Evolutionary conservation across 2,888 invertebrate genomes (phyloP), one percentile per base, ranked within the genome.

Genomic region (Halictus quadricinctus): DNA sequence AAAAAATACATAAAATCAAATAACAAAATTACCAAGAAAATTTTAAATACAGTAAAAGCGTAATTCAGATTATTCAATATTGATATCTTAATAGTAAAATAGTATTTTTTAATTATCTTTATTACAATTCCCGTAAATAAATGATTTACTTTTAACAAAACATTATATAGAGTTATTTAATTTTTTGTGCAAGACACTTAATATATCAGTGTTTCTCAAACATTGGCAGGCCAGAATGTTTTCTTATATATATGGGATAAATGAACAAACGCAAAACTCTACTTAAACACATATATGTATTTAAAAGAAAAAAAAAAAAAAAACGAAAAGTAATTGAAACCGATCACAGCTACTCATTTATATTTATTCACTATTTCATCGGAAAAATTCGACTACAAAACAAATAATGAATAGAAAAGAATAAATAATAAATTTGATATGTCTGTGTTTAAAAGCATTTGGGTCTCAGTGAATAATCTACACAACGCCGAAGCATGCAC

Each of bases 151-250:
- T 77, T 80, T 83, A 81, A 78, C 41, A 86, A 88, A 86, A 89
- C 87, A 91, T 89, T 84, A 91, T 88, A 92, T 90, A 92, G 93
- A 92, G 93, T 92, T 87, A 86, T 86, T 88, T 84, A 84, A 79
- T 76, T 82, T 83, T 85, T 80, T 84, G 87, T 88, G 85, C 87
- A 85, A 90, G 79, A 87, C 87, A 88, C 85, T 83, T 84, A 88
- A 92, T 93, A 92, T 91, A 93, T 92, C 93, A 93, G 93, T 92
- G 93, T 92, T 92, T 93, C 91, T 93, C 92, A 92, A 92, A 92
- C 92, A 91, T 91, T 89, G 92, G 92, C 91, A 92, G 91, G 89
- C 89, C 82, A 89, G 88, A 84, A 81, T 90, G 83, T 84, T 87
- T 80, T 83, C 73, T 54, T 54, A 54, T 54, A 73, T 69, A 73